Evolutionary conservation across 2,113 vertebrate species (phyloP), one percentile per base, ranked within the genome.

Genomic region (Azemiops feae): DNA sequence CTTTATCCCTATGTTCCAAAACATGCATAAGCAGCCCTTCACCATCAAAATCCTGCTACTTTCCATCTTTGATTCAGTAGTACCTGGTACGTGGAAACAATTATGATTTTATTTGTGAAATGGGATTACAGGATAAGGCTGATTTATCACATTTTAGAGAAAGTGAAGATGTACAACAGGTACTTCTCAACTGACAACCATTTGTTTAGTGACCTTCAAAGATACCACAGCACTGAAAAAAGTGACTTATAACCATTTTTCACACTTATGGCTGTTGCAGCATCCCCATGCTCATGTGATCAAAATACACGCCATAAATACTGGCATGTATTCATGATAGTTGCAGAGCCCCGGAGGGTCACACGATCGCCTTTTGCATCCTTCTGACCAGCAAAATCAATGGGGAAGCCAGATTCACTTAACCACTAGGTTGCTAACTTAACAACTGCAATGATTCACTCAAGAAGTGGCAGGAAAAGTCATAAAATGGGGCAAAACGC

Each of bases 1-100:
- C n/a, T 98, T 98, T 47, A 95, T 98, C 47, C 98, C 98, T 0
- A 95, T 98, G 94, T 98, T 98, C 95, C 97, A 96, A 95, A 97
- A 98, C 14, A 97, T 98, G 96, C 97, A 92, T 97, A 97, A 96
- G 45, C 95, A 97, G 92, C 98, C 98, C 11, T 97, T 99, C 85
- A 98, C 96, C 91, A 97, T 95, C 30, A 97, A 98, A 11, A 97
- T 97, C 0, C 96, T 99, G 95, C 96, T 99, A 85, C 97, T 99
- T 7, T 97, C 98, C 1, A 89, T 99, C 91, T 98, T 99, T 96
- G 96, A 98, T 27, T 97, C 98, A 89, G 98, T 98, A 0, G 93
- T 99, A 93, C 98, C 98, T 97, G 98, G 98, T 99, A 97, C 43
- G 10, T 39, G 11, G 22, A 57, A n/a, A 34, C 45, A 45, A 27